Evolutionary conservation across 2,888 invertebrate genomes (phyloP), one percentile per base, ranked within the genome.

Genomic region (Cordilura impudica): DNA sequence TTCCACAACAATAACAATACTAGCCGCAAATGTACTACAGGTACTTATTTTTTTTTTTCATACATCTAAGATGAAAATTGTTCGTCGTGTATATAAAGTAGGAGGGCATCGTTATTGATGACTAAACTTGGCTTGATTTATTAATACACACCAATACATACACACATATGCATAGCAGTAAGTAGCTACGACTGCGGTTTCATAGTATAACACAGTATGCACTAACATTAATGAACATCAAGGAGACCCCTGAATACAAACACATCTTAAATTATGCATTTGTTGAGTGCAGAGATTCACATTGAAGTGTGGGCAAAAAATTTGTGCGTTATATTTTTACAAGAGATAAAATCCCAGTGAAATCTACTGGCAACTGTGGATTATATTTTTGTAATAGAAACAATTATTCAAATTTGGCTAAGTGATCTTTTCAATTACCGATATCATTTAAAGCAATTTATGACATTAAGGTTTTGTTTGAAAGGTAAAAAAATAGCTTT

Each of bases 51-150:
- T 31, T 31, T 31, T 31, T 10, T 31, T 31, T 8, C 31, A n/a
- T n/a, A n/a, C n/a, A n/a, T 26, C 1, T 35, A 12, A 35, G 35
- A 39, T n/a, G 35, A n/a, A 39, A 39, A 39, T 35, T 3, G 10
- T 35, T 8, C 8, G 3, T 35, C 16, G 10, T 35, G 23, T 51
- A 8, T n/a, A n/a, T 14, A 35, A n/a, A 23, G 65, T 51, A 16
- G 61, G 53, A 45, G 66, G 8, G 23, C 51, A 73, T 66, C 61
- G 77, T 86, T 87, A 86, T 86, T 86, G 87, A 86, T 87, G 86
- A 83, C 86, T 86, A 85, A 86, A 87, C 86, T 86, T 85, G 83
- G 61, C 82, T 84, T 86, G 87, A 86, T 86, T 85, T 86, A 86
- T 86, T 84, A 83, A 84, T 82, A 83, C 82, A 84, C 82, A 82